phyloP scores from a whole-genome alignment of 2,888 invertebrate species.

The Deroplatys truncata region DNA sequence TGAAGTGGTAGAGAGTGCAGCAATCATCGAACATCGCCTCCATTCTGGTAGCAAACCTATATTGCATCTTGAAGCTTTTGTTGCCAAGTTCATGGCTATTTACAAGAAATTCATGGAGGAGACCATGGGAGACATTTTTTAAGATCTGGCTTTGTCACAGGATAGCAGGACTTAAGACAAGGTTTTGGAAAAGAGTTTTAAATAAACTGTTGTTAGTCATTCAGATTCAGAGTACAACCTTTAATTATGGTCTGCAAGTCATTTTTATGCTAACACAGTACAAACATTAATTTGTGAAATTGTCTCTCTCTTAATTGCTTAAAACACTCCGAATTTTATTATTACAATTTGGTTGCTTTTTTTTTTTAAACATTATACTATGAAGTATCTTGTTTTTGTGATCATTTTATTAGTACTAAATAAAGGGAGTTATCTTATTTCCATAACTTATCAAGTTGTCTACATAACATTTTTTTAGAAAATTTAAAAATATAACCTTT shows the following conservation, averaged over 20 bases:
- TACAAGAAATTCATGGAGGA: constrained; percentile 85
- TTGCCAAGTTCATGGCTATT: constrained; percentile 92
- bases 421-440: no score
- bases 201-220: not conserved
- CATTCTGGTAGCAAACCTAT: constrained; percentile 90
- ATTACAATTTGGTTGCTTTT: no score
- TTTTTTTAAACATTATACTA: no score
- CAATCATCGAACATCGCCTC: constrained; percentile 88
- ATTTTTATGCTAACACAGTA: no score
- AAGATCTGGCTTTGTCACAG: not conserved
- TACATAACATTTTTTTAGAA: no score
- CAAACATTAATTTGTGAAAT: no score
- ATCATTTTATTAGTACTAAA: no score
- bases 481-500: no score
- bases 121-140: constrained; percentile 38
- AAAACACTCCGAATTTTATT: no score
- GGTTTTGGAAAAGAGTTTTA: not conserved
- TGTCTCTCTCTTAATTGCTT: no score
- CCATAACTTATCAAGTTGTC: no score
- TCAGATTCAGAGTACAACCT: not conserved
- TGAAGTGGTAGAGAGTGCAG: constrained; percentile 80
- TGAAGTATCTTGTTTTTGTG: no score
- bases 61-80: constrained; percentile 95
- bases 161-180: not conserved
- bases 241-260: not conserved